These are phyloP conservation scores for Camptogramma bilineatum DNA, from an alignment of 2,888 invertebrate genomes.

Conservation along the genomic window DNA sequence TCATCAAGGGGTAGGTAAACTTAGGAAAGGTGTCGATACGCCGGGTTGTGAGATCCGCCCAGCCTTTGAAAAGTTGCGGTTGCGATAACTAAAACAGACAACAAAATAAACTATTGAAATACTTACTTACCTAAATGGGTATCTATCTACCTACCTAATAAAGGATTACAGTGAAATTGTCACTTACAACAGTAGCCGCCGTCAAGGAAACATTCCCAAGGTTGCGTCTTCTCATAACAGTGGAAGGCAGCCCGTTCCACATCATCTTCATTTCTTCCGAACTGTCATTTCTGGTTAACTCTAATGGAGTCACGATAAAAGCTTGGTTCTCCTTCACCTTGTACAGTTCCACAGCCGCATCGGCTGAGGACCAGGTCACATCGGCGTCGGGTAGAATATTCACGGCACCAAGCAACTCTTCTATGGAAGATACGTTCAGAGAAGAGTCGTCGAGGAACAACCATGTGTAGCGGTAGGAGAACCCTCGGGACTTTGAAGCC, in stretches of 20 bases:
- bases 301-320: slow-evolving; percentile 49
- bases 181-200: slow-evolving; percentile 64
- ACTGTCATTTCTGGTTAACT: slow-evolving; percentile 40
- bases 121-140: neutral
- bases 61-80: slow-evolving; percentile 68
- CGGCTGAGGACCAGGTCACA: slow-evolving; percentile 59
- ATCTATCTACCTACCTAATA: no score
- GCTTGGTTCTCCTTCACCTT: slow-evolving; percentile 54
- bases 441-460: slow-evolving; percentile 58
- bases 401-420: slow-evolving; percentile 46
- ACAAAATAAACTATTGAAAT: neutral
- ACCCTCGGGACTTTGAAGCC: slow-evolving; percentile 67
- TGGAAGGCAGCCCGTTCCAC: slow-evolving; percentile 55
- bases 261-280: slow-evolving; percentile 44
- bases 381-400: slow-evolving; percentile 69
- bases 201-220: slow-evolving; percentile 59
- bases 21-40: slow-evolving; percentile 74
- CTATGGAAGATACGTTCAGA: slow-evolving; percentile 47
- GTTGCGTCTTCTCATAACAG: slow-evolving; percentile 62
- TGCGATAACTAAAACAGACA: slow-evolving; percentile 56
- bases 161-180: no score
- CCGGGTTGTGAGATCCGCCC: slow-evolving; percentile 65
- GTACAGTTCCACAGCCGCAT: slow-evolving; percentile 63
- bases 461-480: slow-evolving; percentile 70
- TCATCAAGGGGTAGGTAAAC: slow-evolving; percentile 68